These are phyloP conservation scores for Drosophila phalerata DNA, from an alignment of 2,888 invertebrate genomes.

Conservation along the genomic window DNA sequence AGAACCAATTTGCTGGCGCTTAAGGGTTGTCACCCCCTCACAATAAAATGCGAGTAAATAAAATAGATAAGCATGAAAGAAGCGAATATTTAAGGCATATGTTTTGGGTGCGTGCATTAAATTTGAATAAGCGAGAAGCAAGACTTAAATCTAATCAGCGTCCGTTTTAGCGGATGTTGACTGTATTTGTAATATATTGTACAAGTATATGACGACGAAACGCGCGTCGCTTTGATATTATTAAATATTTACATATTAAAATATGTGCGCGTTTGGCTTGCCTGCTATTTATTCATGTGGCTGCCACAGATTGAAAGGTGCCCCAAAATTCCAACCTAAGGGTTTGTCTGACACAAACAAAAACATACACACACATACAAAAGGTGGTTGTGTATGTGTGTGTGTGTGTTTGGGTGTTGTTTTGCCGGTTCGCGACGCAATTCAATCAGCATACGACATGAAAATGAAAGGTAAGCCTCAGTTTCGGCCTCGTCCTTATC, in stretches of 20 bases:
- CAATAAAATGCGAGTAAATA: slow-evolving; percentile 29
- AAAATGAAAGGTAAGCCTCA: slow-evolving; percentile 51
- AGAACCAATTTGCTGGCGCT: slow-evolving; percentile 55
- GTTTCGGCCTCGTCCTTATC: slow-evolving; percentile 15
- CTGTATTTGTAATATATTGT: slow-evolving; percentile 56
- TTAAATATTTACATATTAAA: slow-evolving; percentile 79
- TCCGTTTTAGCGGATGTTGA: slow-evolving; percentile 34
- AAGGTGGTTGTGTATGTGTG: background rate
- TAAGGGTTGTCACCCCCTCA: slow-evolving; percentile 41
- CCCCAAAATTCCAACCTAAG: slow-evolving; percentile 33
- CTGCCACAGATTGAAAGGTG: slow-evolving; percentile 35
- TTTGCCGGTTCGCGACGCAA: slow-evolving; percentile 42
- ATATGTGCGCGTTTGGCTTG: slow-evolving; percentile 55
- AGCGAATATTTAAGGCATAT: slow-evolving; percentile 35
- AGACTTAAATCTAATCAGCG: slow-evolving; percentile 42
- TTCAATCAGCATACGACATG: slow-evolving; percentile 53
- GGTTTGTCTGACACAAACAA: slow-evolving; percentile 20
- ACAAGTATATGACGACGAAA: slow-evolving; percentile 3
- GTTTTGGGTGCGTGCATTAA: slow-evolving; percentile 57
- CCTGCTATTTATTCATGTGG: slow-evolving; percentile 57
- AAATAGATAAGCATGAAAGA: slow-evolving; percentile 16
- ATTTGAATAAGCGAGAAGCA: slow-evolving; percentile 53
- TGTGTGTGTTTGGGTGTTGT: slow-evolving; percentile 12
- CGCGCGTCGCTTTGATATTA: slow-evolving; percentile 67
- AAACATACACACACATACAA: background rate